Evolutionary conservation across 2,888 invertebrate genomes (phyloP), one percentile per base, ranked within the genome.

Genomic region (Athetis lepigone): DNA sequence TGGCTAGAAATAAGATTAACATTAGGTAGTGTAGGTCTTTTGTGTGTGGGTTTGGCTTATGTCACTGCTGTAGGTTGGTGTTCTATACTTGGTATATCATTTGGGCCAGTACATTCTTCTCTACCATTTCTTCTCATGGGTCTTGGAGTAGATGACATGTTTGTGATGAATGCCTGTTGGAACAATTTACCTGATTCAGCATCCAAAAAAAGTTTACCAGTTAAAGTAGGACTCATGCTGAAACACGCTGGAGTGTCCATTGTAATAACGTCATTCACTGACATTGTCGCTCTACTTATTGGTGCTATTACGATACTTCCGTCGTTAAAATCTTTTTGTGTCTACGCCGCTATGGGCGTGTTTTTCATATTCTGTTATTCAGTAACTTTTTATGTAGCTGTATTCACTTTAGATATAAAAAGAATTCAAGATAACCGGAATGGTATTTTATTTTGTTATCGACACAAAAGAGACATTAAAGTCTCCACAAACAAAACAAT

Each of bases 231-330:
- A 0, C 86, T 96, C 40, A 96, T 97, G 95, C 86, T 98, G 55
- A 96, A 97, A 86, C 97, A 98, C 85, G 98, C 98, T 5, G 98
- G 98, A 2, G 97, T 97, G 0, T 98, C 98, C 0, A 98, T 98
- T 71, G 97, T 97, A 2, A 97, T 98, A 21, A 98, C 98, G 5
- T 97, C 98, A 0, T 95, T 98, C 72, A 98, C 98, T 1, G 98
- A 98, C 87, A 96, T 98, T 51, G 96, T 97, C 27, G 98, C 98
- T 37, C 97, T 98, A 83, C 92, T 97, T 56, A 97, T 98, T 65
- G 98, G 98, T 39, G 96, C 97, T 29, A 96, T 97, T 18, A 98
- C 98, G 52, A 97, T 97, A 80, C 91, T 98, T 65, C 98, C 98
- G 19, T 97, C 97, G 4, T 92, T 98, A 33, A 96, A 97, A 88